These are phyloP conservation scores for Watsonalla binaria DNA, from an alignment of 2,888 invertebrate species.

Conservation along the genomic window DNA sequence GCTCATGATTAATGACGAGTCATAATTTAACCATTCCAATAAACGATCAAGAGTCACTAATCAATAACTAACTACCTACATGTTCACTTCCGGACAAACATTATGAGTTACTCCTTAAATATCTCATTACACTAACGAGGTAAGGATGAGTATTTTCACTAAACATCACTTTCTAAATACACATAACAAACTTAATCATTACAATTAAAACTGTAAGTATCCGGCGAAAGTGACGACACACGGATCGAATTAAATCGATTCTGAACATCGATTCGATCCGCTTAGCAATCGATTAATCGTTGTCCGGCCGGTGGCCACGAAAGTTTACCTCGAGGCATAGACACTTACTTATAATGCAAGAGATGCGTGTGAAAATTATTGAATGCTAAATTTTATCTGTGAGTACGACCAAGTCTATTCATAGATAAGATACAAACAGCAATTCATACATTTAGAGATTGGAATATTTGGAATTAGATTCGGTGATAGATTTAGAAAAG, in stretches of 20 bases:
- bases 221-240: slow-evolving; percentile 41
- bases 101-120: neutral
- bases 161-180: neutral
- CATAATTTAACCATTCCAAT: too few species aligned
- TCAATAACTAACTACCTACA: too few species aligned
- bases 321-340: slow-evolving; percentile 21
- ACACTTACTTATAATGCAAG: neutral
- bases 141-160: neutral
- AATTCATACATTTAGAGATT: too few species aligned
- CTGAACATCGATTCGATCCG: slow-evolving; percentile 45
- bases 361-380: neutral
- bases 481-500: too few species aligned
- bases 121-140: neutral
- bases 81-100: neutral
- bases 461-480: too few species aligned
- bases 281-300: slow-evolving; percentile 42
- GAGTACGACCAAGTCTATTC: too few species aligned
- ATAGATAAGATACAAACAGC: too few species aligned
- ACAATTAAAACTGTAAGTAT: slow-evolving; percentile 20
- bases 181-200: slow-evolving; percentile 20
- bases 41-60: too few species aligned
- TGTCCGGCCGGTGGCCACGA: slow-evolving; percentile 25
- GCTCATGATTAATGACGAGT: too few species aligned
- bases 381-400: neutral
- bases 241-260: slow-evolving; percentile 30